phyloP scores from a whole-genome alignment of 2,113 vertebrate genomes.

The Xiphophorus couchianus region DNA sequence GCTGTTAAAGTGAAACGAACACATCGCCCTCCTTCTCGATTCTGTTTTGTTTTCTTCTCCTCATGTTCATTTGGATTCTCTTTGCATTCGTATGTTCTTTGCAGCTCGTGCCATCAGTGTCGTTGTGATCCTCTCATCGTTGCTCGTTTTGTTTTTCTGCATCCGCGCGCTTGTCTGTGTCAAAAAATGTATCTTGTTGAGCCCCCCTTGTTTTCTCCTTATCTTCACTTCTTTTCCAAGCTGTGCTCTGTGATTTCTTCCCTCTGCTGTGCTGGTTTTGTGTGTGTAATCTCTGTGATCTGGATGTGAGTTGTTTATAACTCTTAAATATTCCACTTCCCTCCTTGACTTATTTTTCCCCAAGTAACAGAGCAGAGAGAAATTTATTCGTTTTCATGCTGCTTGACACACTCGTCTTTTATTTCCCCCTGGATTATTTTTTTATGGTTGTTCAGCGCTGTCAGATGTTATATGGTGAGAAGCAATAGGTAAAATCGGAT shows the following conservation, averaged over 20 bases:
- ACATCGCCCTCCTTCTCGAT: conserved; percentile 11
- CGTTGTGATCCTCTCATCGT: conserved; percentile 29
- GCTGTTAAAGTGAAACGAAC: conserved; percentile 25
- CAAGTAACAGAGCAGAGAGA: conserved; percentile 52
- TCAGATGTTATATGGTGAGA: conserved; percentile 47
- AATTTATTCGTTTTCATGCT: conserved; percentile 56
- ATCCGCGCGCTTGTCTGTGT: conserved; percentile 24
- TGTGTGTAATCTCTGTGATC: conserved; percentile 65
- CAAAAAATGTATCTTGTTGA: conserved; percentile 33
- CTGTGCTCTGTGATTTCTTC: conserved; percentile 48
- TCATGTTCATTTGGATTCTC: conserved; percentile 14
- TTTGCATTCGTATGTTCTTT: background rate
- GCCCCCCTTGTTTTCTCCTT: conserved; percentile 14
- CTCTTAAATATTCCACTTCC: conserved; percentile 66
- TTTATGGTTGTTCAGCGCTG: conserved; percentile 55
- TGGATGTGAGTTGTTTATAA: conserved; percentile 64
- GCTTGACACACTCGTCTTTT: conserved; percentile 61
- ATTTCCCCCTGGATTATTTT: conserved; percentile 67
- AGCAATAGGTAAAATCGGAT: conserved; percentile 35
- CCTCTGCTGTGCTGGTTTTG: conserved; percentile 43
- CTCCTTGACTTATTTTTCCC: conserved; percentile 53
- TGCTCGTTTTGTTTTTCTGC: conserved; percentile 19
- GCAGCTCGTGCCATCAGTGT: conserved; percentile 11
- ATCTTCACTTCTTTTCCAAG: conserved; percentile 17
- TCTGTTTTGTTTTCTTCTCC: conserved; percentile 1